Conservation (phyloP, 2,797 vertebrate genomes). For the Glossophaga mutica region DNA sequence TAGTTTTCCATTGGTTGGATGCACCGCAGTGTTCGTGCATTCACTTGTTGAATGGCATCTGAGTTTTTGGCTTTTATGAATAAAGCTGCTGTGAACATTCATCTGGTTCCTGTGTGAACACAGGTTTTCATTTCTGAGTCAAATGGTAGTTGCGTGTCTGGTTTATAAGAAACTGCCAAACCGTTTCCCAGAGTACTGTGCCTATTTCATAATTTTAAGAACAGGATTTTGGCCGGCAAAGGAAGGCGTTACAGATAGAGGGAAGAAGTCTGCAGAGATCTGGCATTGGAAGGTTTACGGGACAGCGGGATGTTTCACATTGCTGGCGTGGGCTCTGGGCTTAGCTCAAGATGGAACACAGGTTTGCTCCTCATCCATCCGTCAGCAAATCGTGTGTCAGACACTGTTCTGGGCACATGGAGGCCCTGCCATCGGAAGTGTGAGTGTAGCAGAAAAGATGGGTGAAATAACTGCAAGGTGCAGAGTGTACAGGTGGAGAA, state of each 20-base stretch:
- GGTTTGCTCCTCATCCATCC: neutral
- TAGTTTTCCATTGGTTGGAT: neutral
- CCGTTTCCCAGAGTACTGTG: neutral
- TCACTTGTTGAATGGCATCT: neutral
- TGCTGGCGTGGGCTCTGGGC: neutral
- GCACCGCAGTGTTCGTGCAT: neutral
- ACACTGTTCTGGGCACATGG: neutral
- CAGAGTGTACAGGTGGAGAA: neutral
- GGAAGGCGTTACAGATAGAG: neutral
- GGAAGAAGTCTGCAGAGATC: neutral
- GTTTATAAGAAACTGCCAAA: slow-evolving; percentile 5
- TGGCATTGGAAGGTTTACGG: neutral
- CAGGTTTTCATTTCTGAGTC: slow-evolving; percentile 19
- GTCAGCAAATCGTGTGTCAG: neutral
- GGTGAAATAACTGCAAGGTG: neutral
- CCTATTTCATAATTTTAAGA: neutral
- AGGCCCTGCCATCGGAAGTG: neutral
- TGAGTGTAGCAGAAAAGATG: neutral
- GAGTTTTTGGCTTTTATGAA: neutral
- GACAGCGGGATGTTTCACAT: neutral
- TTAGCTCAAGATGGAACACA: slow-evolving; percentile 11
- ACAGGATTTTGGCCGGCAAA: slow-evolving; percentile 20
- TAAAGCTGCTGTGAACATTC: neutral
- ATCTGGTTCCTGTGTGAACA: neutral
- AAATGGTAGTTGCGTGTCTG: neutral